These are phyloP conservation scores for Tetramorium bicarinatum DNA, from an alignment of 2,888 invertebrate genomes.

Conservation along the genomic window DNA sequence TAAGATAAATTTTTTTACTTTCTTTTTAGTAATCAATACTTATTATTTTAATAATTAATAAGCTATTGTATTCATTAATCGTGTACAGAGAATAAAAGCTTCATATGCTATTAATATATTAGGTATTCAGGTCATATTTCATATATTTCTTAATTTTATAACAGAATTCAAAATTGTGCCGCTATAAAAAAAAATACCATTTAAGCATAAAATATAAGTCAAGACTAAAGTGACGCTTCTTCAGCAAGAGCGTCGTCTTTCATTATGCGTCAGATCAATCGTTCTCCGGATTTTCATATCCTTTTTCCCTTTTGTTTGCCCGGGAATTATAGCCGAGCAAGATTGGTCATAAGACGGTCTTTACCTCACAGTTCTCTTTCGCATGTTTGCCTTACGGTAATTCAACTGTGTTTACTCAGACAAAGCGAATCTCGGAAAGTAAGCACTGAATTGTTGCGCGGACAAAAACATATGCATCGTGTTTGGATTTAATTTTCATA, in stretches of 20 bases:
- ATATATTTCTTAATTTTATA: neutral
- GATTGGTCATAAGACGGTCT: constrained; percentile 59
- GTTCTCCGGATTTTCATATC: constrained; percentile 58
- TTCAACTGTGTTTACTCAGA: constrained; percentile 75
- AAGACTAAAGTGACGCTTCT: neutral
- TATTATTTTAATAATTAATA: too few species aligned
- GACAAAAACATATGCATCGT: constrained; percentile 65
- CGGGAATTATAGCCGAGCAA: constrained; percentile 64
- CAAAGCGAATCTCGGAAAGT: constrained; percentile 64
- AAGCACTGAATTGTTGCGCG: constrained; percentile 65
- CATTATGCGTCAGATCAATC: constrained; percentile 37
- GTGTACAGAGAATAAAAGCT: neutral
- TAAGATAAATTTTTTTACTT: too few species aligned
- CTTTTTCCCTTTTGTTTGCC: constrained; percentile 65
- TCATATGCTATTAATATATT: neutral
- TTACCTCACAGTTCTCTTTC: constrained; percentile 62
- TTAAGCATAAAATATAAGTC: neutral
- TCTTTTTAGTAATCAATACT: too few species aligned
- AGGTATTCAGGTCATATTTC: neutral
- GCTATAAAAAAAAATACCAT: neutral
- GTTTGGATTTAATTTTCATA: constrained; percentile 47
- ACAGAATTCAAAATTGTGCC: neutral
- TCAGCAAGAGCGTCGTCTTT: neutral
- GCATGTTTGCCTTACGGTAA: constrained; percentile 70
- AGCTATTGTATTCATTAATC: too few species aligned